Conservation (phyloP, 2,797 vertebrate genomes). For the Phalanger gymnotis region DNA sequence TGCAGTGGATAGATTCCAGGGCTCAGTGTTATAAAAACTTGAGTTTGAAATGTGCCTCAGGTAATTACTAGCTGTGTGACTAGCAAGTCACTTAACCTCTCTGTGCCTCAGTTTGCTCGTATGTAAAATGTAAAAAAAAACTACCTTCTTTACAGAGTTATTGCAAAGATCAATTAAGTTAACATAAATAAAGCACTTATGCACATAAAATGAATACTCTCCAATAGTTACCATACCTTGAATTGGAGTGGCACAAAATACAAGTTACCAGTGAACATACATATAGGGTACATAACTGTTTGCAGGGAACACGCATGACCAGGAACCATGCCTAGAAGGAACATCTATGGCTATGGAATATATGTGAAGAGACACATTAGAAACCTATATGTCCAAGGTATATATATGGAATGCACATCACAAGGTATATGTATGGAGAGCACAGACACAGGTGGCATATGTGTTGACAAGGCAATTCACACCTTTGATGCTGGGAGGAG, state of each 20-base stretch:
- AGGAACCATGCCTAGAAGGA: background rate
- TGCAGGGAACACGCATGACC: background rate
- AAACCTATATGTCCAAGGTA: background rate
- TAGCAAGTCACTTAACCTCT: background rate
- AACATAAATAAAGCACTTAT: background rate
- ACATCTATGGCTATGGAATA: background rate
- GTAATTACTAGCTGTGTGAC: background rate
- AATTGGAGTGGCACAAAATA: background rate
- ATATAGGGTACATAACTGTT: background rate
- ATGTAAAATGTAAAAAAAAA: background rate
- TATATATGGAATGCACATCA: no score
- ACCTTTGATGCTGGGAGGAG: background rate
- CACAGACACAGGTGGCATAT: background rate
- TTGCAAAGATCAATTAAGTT: background rate
- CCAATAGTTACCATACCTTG: background rate
- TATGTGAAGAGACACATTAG: background rate
- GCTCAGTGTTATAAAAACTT: background rate
- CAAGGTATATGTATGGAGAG: background rate
- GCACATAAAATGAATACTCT: no score
- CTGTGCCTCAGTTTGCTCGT: background rate
- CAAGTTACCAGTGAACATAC: background rate
- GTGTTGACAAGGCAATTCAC: background rate
- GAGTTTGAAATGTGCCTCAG: background rate
- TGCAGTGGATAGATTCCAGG: background rate
- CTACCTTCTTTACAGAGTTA: background rate